phyloP scores from a whole-genome alignment of 1,140 invertebrate species.

The Lycorma delicatula region DNA sequence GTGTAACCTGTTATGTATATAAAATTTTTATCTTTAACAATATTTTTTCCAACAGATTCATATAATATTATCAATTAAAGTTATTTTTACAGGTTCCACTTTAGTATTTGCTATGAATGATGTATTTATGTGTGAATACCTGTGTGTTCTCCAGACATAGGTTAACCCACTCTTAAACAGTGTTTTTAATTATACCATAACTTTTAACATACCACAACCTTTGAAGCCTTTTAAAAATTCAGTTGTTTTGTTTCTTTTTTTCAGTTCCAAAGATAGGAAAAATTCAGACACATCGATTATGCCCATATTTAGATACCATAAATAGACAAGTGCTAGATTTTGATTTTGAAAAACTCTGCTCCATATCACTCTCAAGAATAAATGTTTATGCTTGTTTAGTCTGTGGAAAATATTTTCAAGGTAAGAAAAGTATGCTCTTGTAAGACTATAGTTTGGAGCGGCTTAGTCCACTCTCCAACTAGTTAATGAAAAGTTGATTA shows the following conservation, averaged over 20 bases:
- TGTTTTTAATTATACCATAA: too few species aligned
- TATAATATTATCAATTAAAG: too few species aligned
- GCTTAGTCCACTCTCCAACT: not conserved
- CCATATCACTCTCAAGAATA: slow-evolving; percentile 93
- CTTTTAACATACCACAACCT: too few species aligned
- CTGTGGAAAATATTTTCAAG: slow-evolving; percentile 99
- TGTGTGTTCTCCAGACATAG: too few species aligned
- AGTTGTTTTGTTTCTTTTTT: slow-evolving; percentile 9
- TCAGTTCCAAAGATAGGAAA: slow-evolving; percentile 19
- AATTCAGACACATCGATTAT: slow-evolving; percentile 43
- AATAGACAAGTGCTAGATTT: slow-evolving; percentile 96
- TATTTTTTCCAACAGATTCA: too few species aligned
- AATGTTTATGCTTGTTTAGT: slow-evolving; percentile 99
- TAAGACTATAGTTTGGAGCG: not conserved
- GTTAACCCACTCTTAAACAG: too few species aligned
- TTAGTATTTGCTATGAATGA: too few species aligned
- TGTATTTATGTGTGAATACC: too few species aligned
- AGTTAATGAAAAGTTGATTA: not conserved
- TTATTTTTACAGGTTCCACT: too few species aligned
- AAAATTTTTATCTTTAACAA: too few species aligned
- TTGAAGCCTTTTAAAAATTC: not conserved
- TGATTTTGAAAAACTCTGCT: slow-evolving; percentile 99
- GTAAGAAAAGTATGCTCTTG: slow-evolving; percentile 34
- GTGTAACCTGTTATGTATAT: too few species aligned
- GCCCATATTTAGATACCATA: slow-evolving; percentile 95